phyloP scores from a whole-genome alignment of 2,888 invertebrate species.

The Autographa pulchrina region DNA sequence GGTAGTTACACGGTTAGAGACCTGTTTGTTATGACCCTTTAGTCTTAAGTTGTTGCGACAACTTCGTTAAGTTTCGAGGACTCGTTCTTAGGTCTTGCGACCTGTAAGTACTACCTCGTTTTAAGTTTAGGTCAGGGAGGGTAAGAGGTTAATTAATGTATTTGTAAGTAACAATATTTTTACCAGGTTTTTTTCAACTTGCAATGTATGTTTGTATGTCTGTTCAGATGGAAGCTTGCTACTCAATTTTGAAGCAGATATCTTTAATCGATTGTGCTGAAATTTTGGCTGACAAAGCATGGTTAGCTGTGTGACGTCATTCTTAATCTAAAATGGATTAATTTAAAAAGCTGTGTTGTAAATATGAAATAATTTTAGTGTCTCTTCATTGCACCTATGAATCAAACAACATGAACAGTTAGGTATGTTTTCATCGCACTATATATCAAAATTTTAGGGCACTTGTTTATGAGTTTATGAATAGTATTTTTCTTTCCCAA shows the following conservation, averaged over 20 bases:
- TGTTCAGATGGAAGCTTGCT: too few species aligned
- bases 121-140: background rate
- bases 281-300: too few species aligned
- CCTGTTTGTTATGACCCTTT: conserved; percentile 13
- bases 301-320: too few species aligned
- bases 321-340: too few species aligned
- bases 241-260: too few species aligned
- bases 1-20: conserved; percentile 22
- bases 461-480: background rate
- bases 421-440: background rate
- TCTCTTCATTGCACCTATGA: too few species aligned
- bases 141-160: background rate
- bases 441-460: background rate
- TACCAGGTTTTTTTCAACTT: too few species aligned
- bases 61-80: background rate
- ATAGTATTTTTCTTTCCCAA: background rate
- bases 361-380: too few species aligned
- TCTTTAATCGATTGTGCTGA: too few species aligned
- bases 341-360: too few species aligned
- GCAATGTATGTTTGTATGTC: too few species aligned
- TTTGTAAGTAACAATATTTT: too few species aligned
- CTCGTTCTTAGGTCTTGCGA: background rate
- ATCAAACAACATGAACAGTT: background rate
- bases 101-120: background rate
- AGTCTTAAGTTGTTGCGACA: conserved; percentile 15